Evolutionary conservation across 2,888 invertebrate genomes (phyloP), one percentile per base, ranked within the genome.

Genomic region (Caenorhabditis becei): DNA sequence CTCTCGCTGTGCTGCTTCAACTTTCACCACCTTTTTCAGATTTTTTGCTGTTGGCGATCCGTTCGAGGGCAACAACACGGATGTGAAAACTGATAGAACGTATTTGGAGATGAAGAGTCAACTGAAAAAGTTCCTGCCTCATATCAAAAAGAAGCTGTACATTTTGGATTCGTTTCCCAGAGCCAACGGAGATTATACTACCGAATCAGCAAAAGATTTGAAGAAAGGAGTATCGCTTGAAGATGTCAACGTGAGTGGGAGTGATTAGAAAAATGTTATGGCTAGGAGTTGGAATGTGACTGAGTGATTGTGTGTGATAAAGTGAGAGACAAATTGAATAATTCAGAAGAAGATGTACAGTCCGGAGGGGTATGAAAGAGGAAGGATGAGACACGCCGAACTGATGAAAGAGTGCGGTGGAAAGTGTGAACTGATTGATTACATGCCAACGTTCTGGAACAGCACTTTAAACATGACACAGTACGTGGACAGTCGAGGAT

Each of bases 371-470:
- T n/a, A n/a, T n/a, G n/a, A n/a, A n/a, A n/a, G 62, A 47, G 71
- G 54, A 14, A 28, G 77, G 37, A n/a, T 58, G 4, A 41, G 77
- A 16, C 58, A 69, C 26, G 56, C 47, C 2, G 51, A 51, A 5
- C 49, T 78, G 0, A 26, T 71, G 4, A 53, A 71, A 26, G 78
- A 78, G 24, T 78, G 78, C 37, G 61, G 58, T 14, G 44, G 18
- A 7, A 78, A 78, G 26, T 78, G 78, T 37, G 71, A 78, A 53
- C n/a, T 78, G 14, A 78, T 78, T 16, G 78, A 78, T n/a, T 78
- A 78, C 37, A 20, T 44, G 18, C 70, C 62, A 1, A 20, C 51
- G 26, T 65, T 78, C 32, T 65, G 56, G 41, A 69, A 69, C 24
- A 59, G 51, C 16, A 20, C 70, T 1, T 58, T 69, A 1, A 26